Base-by-base conservation (phyloP, 2,797 vertebrate genomes). In the Synanceia verrucosa region DNA sequence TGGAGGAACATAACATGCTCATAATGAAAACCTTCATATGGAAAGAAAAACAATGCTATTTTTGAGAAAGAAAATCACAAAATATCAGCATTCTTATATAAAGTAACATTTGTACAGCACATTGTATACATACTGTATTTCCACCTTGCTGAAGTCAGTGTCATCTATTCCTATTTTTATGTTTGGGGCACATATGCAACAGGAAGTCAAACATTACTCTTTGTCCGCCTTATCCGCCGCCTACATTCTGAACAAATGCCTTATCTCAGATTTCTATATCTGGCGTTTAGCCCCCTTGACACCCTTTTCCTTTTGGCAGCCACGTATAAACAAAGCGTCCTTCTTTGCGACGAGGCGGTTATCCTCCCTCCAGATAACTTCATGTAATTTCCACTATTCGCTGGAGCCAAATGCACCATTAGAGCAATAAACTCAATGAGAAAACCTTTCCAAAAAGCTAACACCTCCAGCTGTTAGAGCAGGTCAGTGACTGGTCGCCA, bases 281-380 rank as follows among this genome's bases (percentile, higher is more conserved):
- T 85, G 86, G 79, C 75, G 44, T 84, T 74, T 43, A 59, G 65
- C 68, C 63, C n/a, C 56, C 80, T 58, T 64, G 74, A 91, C 88
- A 87, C 83, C 74, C 81, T 89, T 88, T 91, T 83, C 82, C 85
- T 89, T 88, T 84, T 85, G 84, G 84, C 88, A 79, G 77, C 77
- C 57, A 14, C 59, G 29, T 66, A 67, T 91, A 91, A 86, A 91
- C 86, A 88, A 61, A 39, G 68, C 88, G 79, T 78, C 72, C 53
- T 85, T 64, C 71, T 51, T 47, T 44, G 31, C 59, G 6, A 37
- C 34, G 64, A 81, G 73, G 50, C 65, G 23, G 50, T 79, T 76
- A 65, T 81, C 76, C 75, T 79, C 63, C 72, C 69, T 56, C 52
- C 23, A 67, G 75, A 91, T 82, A 90, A 73, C 73, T 76, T 63